Evolutionary conservation across 2,888 invertebrate species (phyloP).

Genomic region (Polydrusus tereticollis): DNA sequence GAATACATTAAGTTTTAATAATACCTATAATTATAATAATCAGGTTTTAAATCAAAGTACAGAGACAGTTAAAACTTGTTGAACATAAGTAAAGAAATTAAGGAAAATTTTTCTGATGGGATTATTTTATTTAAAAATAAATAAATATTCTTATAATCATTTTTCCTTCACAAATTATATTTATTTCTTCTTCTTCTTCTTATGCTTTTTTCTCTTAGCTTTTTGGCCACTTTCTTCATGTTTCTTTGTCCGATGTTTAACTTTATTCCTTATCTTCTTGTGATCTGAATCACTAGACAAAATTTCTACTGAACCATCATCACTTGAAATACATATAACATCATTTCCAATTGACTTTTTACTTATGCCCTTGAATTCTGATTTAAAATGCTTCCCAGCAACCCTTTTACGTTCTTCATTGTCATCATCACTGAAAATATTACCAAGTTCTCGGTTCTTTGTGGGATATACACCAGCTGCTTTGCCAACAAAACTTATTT

Average conservation of each 20-base stretch:
- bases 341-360: background rate
- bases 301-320: conserved; percentile 1
- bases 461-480: no score
- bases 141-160: no score
- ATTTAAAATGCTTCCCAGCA: background rate
- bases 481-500: background rate
- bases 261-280: background rate
- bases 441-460: no score
- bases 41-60: no score
- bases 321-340: conserved; percentile 16
- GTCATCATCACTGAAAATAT: background rate
- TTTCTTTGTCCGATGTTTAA: background rate
- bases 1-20: no score
- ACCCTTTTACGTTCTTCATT: background rate
- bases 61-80: no score
- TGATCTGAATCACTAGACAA: background rate
- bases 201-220: background rate
- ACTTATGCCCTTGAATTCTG: background rate
- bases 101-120: no score
- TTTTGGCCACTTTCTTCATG: background rate
- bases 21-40: no score
- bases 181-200: background rate
- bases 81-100: no score
- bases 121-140: no score
- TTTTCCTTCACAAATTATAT: no score